Evolutionary conservation across 2,888 invertebrate species (phyloP), one percentile per base, ranked within the genome.

Genomic region (Drosophila robusta): DNA sequence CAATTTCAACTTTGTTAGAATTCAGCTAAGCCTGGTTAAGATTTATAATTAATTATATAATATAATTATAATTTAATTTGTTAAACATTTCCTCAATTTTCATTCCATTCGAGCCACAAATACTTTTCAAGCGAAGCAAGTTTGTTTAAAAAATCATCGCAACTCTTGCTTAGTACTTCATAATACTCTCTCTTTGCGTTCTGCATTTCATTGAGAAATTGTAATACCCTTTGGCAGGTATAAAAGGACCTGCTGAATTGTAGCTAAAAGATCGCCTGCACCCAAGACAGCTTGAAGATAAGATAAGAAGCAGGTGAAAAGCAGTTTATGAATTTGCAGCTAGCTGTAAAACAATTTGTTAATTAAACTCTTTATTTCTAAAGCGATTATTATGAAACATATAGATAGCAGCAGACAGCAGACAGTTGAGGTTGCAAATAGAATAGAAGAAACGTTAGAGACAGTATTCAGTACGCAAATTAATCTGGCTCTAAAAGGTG

Each of bases 401-500:
- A 9, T 9, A 29, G 29, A 29, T 29, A 29, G 9, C 9, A 14
- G 14, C 63, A 62, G 24, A 32, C 9, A 14, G 14, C 63, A 62
- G 24, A 32, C 38, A 38, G 2, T 0, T 7, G 2, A 1, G 29
- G 18, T 38, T 38, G 18, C 41, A 52, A 32, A 41, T 50, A 8
- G 3, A 6, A 26, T 1, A 3, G 26, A 26, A 26, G 5, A 0
- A 29, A 34, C 36, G 16, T 9, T 18, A 24, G 22, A 38, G 44
- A 38, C 39, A 18, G 8, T 29, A 29, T 29, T 29, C 26, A 8
- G 9, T 36, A 22, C 62, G 46, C 38, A 12, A 14, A 62, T 62
- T 47, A 41, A 47, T 9, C 32, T 49, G 41, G 51, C 32, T 18
- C 26, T 29, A 41, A 46, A 42, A 57, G 41, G 14, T 39, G 44